These are phyloP conservation scores for Hanleya hanleyi DNA, from an alignment of 2,888 invertebrate species.

Conservation along the genomic window DNA sequence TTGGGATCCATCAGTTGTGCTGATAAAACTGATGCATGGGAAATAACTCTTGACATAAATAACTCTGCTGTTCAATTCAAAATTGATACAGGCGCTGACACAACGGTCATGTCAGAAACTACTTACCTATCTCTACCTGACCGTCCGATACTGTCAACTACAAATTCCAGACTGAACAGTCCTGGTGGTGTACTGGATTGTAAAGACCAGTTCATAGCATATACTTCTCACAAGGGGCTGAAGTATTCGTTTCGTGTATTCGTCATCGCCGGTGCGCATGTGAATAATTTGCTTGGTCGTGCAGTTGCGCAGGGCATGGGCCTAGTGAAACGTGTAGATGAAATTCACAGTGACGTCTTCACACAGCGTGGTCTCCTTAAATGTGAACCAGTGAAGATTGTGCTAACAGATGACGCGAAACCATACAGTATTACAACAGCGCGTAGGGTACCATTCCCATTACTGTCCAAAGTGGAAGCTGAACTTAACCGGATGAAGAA, in stretches of 20 bases:
- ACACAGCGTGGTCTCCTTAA: constrained; percentile 3
- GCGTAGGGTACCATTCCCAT: constrained; percentile 24
- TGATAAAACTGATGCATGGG: constrained; percentile 3
- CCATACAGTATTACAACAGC: constrained; percentile 19
- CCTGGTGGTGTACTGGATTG: constrained; percentile 9
- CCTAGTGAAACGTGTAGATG: neutral
- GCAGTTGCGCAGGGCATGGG: constrained; percentile 1
- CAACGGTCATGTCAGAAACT: neutral
- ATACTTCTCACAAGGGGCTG: neutral
- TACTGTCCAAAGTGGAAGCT: constrained; percentile 24
- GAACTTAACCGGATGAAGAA: constrained; percentile 33
- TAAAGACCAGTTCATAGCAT: constrained; percentile 1
- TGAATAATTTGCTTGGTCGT: constrained; percentile 7
- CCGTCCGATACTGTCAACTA: neutral
- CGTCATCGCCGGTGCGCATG: neutral
- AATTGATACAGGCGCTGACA: constrained; percentile 19
- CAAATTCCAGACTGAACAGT: neutral
- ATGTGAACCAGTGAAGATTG: neutral
- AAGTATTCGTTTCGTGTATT: neutral
- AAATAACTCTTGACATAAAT: neutral
- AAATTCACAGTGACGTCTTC: constrained; percentile 1
- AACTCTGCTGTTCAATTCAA: constrained; percentile 1
- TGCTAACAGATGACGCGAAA: constrained; percentile 1
- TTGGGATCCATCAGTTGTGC: constrained; percentile 13
- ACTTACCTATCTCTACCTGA: neutral